Conservation (phyloP, 2,888 invertebrate species). For the Acheta domesticus region DNA sequence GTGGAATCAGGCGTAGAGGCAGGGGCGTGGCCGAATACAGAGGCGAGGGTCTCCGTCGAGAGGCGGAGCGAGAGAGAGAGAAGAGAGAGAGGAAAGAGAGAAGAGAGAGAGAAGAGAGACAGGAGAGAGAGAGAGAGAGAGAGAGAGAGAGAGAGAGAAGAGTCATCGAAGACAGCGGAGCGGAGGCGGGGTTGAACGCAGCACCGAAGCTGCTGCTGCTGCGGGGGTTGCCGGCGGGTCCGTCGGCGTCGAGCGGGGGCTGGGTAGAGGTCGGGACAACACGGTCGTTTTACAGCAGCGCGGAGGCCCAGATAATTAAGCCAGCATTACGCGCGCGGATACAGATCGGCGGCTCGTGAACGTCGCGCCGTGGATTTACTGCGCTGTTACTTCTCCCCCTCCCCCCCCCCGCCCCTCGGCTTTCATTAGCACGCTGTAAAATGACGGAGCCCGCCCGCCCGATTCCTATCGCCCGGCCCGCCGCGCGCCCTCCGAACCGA, state of each 20-base stretch:
- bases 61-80: no score
- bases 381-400: neutral
- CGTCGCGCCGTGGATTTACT: neutral
- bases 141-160: no score
- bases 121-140: no score
- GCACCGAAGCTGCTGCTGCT: neutral
- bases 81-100: no score
- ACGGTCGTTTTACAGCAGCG: neutral
- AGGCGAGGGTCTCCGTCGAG: no score
- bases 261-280: neutral
- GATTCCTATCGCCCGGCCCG: no score
- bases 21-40: no score
- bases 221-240: neutral
- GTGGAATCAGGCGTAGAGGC: no score
- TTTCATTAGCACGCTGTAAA: constrained; percentile 18
- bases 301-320: neutral
- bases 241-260: neutral
- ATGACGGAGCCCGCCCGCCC: neutral
- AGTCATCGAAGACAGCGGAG: no score
- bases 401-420: neutral
- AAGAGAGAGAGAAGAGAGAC: no score
- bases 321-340: neutral
- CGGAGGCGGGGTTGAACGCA: neutral
- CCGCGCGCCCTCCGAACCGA: no score
- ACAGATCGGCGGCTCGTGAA: constrained; percentile 2